phyloP scores from a whole-genome alignment of 2,113 vertebrate species.

The Nasalis larvatus region DNA sequence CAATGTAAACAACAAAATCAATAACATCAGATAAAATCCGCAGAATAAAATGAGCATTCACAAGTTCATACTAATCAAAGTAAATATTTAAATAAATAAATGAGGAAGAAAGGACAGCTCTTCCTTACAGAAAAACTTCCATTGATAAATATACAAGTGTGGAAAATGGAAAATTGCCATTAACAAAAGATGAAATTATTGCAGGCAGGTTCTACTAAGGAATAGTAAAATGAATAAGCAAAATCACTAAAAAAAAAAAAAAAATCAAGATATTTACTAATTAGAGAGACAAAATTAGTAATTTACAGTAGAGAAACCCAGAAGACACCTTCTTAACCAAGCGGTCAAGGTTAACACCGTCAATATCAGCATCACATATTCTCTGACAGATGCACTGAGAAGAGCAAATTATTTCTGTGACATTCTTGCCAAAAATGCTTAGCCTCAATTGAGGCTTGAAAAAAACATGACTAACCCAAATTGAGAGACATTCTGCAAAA shows the following conservation, averaged over 20 bases:
- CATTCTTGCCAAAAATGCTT: neutral
- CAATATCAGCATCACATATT: neutral
- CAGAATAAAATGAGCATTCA: neutral
- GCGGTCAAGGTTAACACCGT: neutral
- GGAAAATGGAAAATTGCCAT: neutral
- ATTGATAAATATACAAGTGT: neutral
- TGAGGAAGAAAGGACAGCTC: neutral
- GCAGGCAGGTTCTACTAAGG: neutral
- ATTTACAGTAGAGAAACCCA: neutral
- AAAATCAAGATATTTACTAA: neutral
- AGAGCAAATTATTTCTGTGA: neutral
- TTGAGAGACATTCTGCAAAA: neutral
- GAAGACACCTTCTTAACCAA: neutral
- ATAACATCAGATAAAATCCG: neutral
- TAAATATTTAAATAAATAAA: neutral
- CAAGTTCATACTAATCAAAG: neutral
- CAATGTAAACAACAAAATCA: neutral
- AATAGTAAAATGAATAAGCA: accelerated
- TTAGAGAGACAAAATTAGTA: neutral
- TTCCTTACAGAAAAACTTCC: neutral
- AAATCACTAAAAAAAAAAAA: neutral
- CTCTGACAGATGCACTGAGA: neutral
- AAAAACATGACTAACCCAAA: neutral
- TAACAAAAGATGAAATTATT: neutral
- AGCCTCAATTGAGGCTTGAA: neutral